These are phyloP conservation scores for Hemaris fuciformis DNA, from an alignment of 2,888 invertebrate species.

Conservation along the genomic window DNA sequence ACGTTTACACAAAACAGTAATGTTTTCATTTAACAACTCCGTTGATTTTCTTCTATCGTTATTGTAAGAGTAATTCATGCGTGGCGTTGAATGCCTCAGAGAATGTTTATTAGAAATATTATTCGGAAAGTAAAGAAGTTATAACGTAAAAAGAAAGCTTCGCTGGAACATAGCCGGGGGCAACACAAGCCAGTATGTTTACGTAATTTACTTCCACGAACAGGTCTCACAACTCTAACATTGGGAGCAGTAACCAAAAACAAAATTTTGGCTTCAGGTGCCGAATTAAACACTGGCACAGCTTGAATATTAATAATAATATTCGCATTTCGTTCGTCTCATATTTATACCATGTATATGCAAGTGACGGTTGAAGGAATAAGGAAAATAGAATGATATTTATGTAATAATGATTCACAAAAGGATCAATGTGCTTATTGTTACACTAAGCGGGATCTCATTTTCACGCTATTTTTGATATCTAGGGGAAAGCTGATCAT, in stretches of 20 bases:
- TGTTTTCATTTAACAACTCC: neutral
- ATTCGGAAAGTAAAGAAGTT: conserved; percentile 12
- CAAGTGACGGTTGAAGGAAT: too few species aligned
- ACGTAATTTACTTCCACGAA: conserved; percentile 25
- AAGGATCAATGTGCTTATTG: too few species aligned
- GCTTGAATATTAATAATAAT: too few species aligned
- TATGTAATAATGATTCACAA: too few species aligned
- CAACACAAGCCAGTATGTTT: conserved; percentile 20
- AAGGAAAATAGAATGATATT: neutral
- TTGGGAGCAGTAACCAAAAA: neutral
- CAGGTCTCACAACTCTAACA: conserved; percentile 20
- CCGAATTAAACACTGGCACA: neutral
- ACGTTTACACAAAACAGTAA: neutral
- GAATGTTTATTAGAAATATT: conserved; percentile 15
- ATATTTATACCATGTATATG: neutral
- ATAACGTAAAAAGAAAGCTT: conserved; percentile 22
- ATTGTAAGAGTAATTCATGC: conserved; percentile 11
- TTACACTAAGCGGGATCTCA: too few species aligned
- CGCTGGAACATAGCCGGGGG: conserved; percentile 21
- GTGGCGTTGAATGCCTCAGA: conserved; percentile 10
- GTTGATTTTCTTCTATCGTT: conserved; percentile 4
- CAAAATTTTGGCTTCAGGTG: conserved; percentile 9
- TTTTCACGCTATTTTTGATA: too few species aligned
- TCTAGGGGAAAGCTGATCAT: too few species aligned
- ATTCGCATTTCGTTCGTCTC: neutral